These are phyloP conservation scores for Trachelus tabidus DNA, from an alignment of 2,888 invertebrate genomes.

Conservation along the genomic window DNA sequence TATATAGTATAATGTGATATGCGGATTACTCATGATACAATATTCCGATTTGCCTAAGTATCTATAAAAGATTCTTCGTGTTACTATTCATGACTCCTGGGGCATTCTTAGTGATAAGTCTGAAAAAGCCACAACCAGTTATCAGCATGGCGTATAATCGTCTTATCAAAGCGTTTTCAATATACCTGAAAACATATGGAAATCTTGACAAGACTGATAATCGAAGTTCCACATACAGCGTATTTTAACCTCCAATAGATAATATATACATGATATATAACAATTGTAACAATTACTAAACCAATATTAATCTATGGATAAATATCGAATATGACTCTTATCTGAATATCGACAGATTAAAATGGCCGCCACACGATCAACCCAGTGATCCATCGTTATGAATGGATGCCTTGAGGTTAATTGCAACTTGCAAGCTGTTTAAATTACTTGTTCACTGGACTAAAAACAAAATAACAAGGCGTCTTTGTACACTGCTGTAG, in stretches of 20 bases:
- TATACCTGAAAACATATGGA: background rate
- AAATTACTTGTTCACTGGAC: background rate
- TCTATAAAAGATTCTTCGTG: background rate
- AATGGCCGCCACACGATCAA: background rate
- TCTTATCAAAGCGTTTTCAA: background rate
- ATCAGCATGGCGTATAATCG: no score
- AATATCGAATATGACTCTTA: background rate
- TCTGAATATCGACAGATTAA: background rate
- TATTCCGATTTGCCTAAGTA: background rate
- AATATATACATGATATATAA: background rate
- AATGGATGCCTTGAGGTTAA: background rate
- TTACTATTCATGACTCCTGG: background rate
- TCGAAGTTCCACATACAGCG: background rate
- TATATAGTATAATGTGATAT: background rate
- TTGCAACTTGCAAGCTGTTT: background rate
- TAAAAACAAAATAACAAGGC: background rate
- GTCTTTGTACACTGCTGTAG: background rate
- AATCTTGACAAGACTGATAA: background rate
- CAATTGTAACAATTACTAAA: background rate
- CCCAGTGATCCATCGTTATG: background rate
- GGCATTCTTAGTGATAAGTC: background rate
- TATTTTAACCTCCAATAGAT: background rate
- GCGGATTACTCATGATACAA: background rate
- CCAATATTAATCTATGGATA: background rate
- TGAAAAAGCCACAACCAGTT: no score